Percentiles rank a stretch among this genome's conserved stretches.
Conservation (phyloP, 2,797 vertebrate species). For the Sparus aurata region DNA sequence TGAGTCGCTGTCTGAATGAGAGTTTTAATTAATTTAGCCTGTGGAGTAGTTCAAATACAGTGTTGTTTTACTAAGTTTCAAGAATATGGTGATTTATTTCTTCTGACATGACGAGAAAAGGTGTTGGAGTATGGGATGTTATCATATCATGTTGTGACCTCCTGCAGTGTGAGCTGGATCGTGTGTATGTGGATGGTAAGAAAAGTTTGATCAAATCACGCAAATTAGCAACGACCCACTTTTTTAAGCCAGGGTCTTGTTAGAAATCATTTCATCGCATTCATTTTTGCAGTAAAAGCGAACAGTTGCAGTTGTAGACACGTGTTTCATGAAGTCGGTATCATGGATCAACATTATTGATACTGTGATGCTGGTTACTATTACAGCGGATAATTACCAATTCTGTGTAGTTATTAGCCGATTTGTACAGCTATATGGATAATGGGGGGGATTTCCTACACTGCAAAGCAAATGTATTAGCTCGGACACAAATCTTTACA, state of each 20-base stretch:
- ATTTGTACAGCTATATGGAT: conserved; percentile 49
- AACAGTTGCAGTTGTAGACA: not conserved
- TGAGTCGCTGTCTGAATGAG: conserved; percentile 32
- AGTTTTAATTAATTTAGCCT: conserved; percentile 31
- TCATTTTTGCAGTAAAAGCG: not conserved
- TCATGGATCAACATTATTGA: conserved; percentile 43
- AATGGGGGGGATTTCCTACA: conserved; percentile 57
- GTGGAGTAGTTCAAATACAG: conserved; percentile 8
- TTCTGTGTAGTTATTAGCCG: conserved; percentile 42
- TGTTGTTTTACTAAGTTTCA: not conserved
- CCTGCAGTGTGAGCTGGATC: not conserved
- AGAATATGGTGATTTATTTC: not conserved
- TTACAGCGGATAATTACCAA: conserved; percentile 49
- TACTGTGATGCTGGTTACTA: conserved; percentile 33
- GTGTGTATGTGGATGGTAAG: not conserved
- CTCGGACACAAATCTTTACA: conserved; percentile 68
- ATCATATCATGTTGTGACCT: not conserved
- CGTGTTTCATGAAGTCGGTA: conserved; percentile 8
- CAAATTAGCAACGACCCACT: not conserved
- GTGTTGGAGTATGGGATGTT: not conserved
- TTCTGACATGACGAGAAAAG: not conserved
- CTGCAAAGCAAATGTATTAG: conserved; percentile 59
- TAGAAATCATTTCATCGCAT: not conserved
- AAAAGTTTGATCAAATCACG: not conserved
- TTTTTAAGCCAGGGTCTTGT: not conserved